phyloP scores from a whole-genome alignment of 2,797 vertebrate species.

The Lepilemur septentrionalis region DNA sequence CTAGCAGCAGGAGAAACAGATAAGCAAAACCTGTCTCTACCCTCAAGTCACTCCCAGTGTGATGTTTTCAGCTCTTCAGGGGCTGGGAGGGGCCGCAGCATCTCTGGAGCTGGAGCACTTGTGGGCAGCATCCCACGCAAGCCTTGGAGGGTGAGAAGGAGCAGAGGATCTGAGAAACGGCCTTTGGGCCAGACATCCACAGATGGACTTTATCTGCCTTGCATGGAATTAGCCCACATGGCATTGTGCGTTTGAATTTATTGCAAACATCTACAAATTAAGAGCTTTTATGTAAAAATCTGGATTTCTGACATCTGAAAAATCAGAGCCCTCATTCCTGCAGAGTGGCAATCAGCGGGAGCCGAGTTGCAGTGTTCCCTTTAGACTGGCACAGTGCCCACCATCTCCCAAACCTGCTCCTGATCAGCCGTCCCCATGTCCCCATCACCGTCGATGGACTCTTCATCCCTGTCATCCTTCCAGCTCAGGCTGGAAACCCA shows the following conservation, averaged over 20 bases:
- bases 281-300: not conserved
- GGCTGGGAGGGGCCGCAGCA: not conserved
- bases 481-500: not conserved
- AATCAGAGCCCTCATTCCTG: not conserved
- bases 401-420: not conserved
- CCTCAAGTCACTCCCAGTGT: not conserved
- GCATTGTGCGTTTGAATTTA: not conserved
- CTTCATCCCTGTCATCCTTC: not conserved
- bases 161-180: not conserved
- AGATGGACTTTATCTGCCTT: not conserved
- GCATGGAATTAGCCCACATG: not conserved
- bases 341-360: not conserved
- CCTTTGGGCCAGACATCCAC: not conserved
- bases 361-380: not conserved
- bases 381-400: not conserved
- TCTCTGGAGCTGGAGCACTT: not conserved
- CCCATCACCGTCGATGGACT: rapidly evolving
- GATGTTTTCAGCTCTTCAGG: not conserved
- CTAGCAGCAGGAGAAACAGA: not conserved
- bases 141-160: not conserved
- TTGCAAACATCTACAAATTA: not conserved
- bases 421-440: rapidly evolving
- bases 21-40: not conserved
- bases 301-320: not conserved
- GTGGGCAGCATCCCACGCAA: not conserved